Evolutionary conservation across 2,797 vertebrate species (phyloP).

Genomic region (Acrocephalus scirpaceus): DNA sequence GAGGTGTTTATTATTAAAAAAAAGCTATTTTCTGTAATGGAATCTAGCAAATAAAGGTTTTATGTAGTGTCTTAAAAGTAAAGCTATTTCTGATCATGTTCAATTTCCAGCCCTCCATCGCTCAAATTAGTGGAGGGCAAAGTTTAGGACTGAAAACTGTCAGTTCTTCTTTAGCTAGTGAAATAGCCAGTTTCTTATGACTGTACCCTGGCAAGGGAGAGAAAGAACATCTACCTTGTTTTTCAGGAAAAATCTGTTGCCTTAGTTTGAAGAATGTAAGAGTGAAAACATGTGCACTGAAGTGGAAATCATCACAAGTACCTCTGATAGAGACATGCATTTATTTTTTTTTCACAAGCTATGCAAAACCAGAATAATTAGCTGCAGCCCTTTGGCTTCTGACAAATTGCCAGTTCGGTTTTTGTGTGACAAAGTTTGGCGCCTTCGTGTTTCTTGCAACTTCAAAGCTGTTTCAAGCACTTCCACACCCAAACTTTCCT

Average conservation of each 20-base stretch:
- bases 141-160: background rate
- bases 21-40: background rate
- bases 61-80: background rate
- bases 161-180: background rate
- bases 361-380: constrained; percentile 59
- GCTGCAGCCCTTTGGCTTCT: constrained; percentile 54
- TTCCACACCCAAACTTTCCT: background rate
- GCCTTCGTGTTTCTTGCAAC: fast-evolving
- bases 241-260: constrained; percentile 27
- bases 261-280: constrained; percentile 25
- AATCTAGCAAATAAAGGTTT: background rate
- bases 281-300: constrained; percentile 37
- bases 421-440: constrained; percentile 13
- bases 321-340: constrained; percentile 34
- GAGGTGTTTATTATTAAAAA: background rate
- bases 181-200: background rate
- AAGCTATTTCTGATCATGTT: background rate
- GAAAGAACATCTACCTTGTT: constrained; percentile 19
- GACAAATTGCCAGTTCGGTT: constrained; percentile 1
- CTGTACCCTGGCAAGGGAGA: fast-evolving
- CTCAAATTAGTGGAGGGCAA: background rate
- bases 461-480: background rate
- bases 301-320: constrained; percentile 52
- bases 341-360: constrained; percentile 58
- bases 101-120: background rate